These are phyloP conservation scores for Rhizoglyphus robini DNA, from an alignment of 1,140 invertebrate species.

Conservation along the genomic window DNA sequence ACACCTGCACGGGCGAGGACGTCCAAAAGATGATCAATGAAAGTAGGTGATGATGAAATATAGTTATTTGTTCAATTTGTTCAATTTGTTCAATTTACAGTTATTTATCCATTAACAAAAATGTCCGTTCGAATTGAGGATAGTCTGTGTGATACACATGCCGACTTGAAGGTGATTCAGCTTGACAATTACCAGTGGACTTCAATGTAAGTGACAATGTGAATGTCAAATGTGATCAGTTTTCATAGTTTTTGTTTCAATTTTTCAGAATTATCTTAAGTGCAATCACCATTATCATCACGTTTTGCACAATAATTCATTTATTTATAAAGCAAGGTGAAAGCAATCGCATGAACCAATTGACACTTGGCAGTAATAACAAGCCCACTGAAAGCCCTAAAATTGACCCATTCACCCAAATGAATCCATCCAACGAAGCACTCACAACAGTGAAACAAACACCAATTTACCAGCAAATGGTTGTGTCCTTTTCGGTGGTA, in stretches of 20 bases:
- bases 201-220: conserved; percentile 8
- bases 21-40: not conserved
- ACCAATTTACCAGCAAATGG: not conserved
- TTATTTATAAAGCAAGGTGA: not conserved
- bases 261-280: too few species aligned
- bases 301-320: not conserved
- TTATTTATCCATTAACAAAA: not conserved
- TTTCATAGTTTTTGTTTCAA: too few species aligned
- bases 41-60: not conserved
- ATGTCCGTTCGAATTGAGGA: conserved; percentile 1
- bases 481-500: not conserved
- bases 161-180: not conserved
- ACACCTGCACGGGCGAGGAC: not conserved
- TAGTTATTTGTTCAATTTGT: too few species aligned
- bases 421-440: not conserved
- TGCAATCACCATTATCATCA: not conserved
- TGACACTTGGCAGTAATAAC: not conserved
- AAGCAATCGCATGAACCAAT: too few species aligned
- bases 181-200: not conserved
- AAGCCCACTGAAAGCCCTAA: too few species aligned
- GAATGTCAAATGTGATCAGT: too few species aligned
- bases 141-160: not conserved
- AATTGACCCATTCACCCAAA: not conserved
- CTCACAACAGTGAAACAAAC: too few species aligned
- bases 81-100: not conserved